Conservation (phyloP, 2,797 vertebrate genomes). For the Oryzias sinensis region DNA sequence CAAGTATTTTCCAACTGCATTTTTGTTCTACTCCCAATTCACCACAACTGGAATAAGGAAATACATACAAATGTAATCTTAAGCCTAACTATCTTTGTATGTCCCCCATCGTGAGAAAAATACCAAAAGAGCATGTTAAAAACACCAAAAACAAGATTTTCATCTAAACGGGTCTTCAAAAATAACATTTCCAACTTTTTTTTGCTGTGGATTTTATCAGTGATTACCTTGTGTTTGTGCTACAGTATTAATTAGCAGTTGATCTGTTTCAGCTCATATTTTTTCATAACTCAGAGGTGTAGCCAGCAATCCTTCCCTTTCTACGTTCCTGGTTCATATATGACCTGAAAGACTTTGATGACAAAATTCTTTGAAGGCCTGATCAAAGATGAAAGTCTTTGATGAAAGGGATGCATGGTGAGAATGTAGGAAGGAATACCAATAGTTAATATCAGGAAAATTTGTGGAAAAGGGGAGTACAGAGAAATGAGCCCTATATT, state of each 20-base stretch:
- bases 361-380: slow-evolving; percentile 77
- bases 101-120: no score
- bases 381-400: slow-evolving; percentile 79
- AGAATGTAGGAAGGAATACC: slow-evolving; percentile 68
- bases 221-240: slow-evolving; percentile 21
- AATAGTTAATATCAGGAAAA: slow-evolving; percentile 44
- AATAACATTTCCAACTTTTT: no score
- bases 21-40: no score
- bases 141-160: no score
- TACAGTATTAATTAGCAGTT: slow-evolving; percentile 70
- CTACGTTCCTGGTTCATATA: slow-evolving; percentile 62
- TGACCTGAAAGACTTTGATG: slow-evolving; percentile 81
- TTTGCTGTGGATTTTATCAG: neutral
- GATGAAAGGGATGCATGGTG: slow-evolving; percentile 74
- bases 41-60: no score
- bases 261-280: slow-evolving; percentile 55
- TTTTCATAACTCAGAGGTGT: slow-evolving; percentile 49
- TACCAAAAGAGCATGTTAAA: no score
- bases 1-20: no score
- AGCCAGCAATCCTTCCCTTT: slow-evolving; percentile 35
- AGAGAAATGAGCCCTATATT: no score
- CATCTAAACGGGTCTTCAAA: no score
- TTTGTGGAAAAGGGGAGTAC: no score
- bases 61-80: no score
- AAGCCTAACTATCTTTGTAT: no score